Evolutionary conservation across 2,113 vertebrate genomes (phyloP).

Genomic region (Corydoras sp.): DNA sequence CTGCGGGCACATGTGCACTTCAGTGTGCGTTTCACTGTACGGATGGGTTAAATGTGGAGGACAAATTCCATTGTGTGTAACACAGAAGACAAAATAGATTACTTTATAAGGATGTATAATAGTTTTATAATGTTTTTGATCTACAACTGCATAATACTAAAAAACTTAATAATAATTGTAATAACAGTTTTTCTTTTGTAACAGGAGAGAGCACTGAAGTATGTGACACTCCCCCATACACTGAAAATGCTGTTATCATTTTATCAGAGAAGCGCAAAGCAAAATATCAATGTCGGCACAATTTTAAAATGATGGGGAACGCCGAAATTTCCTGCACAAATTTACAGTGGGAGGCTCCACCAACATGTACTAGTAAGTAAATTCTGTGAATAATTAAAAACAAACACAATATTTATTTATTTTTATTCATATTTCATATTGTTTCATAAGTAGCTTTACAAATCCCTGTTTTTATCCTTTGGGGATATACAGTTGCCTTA

Average conservation of each 20-base stretch:
- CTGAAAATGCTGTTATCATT: constrained; percentile 36
- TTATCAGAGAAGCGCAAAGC: neutral
- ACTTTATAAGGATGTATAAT: too few relatives aligned
- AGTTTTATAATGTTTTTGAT: too few relatives aligned
- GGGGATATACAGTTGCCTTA: neutral
- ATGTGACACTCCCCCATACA: constrained; percentile 36
- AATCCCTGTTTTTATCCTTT: constrained; percentile 22
- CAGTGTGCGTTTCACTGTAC: too few relatives aligned
- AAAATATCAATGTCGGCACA: neutral
- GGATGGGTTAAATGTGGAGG: too few relatives aligned
- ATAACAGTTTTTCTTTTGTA: neutral
- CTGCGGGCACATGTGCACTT: too few relatives aligned
- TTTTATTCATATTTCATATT: too few relatives aligned
- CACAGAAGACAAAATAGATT: too few relatives aligned
- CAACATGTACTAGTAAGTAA: constrained; percentile 43
- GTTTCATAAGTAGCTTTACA: neutral
- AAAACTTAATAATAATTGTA: neutral
- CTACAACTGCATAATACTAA: neutral
- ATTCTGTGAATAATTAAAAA: neutral
- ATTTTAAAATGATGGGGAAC: neutral
- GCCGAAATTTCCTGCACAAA: neutral
- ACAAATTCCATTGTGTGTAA: too few relatives aligned
- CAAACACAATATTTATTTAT: too few relatives aligned
- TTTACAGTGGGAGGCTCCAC: neutral
- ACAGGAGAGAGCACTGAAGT: neutral